phyloP scores from a whole-genome alignment of 1,140 invertebrate species.

The Lanistes nyassanus region DNA sequence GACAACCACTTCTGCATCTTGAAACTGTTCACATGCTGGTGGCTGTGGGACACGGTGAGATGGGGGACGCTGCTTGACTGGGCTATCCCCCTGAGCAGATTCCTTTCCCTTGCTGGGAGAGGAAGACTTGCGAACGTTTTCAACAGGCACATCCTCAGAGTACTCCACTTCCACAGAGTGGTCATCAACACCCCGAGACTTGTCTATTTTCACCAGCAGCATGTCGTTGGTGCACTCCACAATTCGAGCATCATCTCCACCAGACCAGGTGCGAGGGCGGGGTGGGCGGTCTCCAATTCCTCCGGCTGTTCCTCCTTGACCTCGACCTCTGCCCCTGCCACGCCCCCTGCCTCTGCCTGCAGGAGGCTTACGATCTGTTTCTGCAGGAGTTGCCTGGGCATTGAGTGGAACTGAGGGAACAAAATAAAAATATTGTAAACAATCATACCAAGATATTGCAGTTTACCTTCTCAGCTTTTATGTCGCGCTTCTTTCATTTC shows the following conservation, averaged over 20 bases:
- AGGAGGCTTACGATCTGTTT: constrained; percentile 26
- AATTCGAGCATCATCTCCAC: constrained; percentile 44
- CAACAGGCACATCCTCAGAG: constrained; percentile 30
- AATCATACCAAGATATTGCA: too few species aligned
- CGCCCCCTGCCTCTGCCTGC: constrained; percentile 45
- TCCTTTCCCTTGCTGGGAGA: not conserved
- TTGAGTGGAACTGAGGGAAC: too few species aligned
- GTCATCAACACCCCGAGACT: constrained; percentile 43
- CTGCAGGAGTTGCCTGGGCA: not conserved
- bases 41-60: constrained; percentile 8
- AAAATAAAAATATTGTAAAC: too few species aligned
- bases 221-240: constrained; percentile 52
- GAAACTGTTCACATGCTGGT: constrained; percentile 10
- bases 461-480: too few species aligned
- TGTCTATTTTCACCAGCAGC: constrained; percentile 55
- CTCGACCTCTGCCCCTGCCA: constrained; percentile 46
- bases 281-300: constrained; percentile 35
- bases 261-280: constrained; percentile 40
- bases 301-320: constrained; percentile 27
- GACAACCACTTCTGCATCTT: constrained; percentile 2
- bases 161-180: constrained; percentile 54
- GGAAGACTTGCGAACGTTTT: constrained; percentile 5
- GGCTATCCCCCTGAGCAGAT: constrained; percentile 9
- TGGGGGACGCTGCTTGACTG: constrained; percentile 21
- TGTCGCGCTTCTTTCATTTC: too few species aligned